phyloP scores from a whole-genome alignment of 2,888 invertebrate genomes.

The Idaea aversata region DNA sequence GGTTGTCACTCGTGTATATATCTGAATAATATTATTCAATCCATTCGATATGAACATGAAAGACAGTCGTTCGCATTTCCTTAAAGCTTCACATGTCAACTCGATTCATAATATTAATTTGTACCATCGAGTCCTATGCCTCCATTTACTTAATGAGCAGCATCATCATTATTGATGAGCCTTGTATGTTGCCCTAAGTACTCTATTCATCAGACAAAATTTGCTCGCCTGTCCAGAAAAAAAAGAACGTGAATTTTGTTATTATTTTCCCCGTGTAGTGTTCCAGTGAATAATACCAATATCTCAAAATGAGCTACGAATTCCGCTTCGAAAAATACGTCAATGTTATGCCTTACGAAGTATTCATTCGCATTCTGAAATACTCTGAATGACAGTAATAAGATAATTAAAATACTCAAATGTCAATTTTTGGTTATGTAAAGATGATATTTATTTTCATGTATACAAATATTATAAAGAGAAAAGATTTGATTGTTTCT shows the following conservation, averaged over 20 bases:
- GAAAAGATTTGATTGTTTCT: too few species aligned
- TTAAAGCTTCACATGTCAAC: conserved; percentile 36
- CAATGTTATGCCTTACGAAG: conserved; percentile 13
- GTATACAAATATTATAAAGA: too few species aligned
- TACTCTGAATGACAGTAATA: conserved; percentile 2
- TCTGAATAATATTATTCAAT: not conserved
- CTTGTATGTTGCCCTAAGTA: conserved; percentile 42
- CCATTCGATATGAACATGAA: conserved; percentile 27
- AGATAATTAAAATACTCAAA: too few species aligned
- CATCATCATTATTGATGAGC: conserved; percentile 56
- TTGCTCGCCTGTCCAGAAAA: conserved; percentile 40
- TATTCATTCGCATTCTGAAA: conserved; percentile 20
- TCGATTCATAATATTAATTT: conserved; percentile 51
- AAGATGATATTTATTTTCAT: too few species aligned
- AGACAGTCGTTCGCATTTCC: conserved; percentile 28
- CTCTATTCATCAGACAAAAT: conserved; percentile 42
- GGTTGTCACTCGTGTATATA: not conserved
- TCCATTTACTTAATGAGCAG: conserved; percentile 61
- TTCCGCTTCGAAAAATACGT: conserved; percentile 26
- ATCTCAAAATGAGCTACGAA: conserved; percentile 21
- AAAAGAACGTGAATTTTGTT: conserved; percentile 26
- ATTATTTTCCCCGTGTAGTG: conserved; percentile 30
- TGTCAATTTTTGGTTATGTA: too few species aligned
- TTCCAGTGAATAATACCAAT: conserved; percentile 20
- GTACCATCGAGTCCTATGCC: conserved; percentile 36